Evolutionary conservation across 2,797 vertebrate species (phyloP).

Genomic region (Distichodus sexfasciatus): DNA sequence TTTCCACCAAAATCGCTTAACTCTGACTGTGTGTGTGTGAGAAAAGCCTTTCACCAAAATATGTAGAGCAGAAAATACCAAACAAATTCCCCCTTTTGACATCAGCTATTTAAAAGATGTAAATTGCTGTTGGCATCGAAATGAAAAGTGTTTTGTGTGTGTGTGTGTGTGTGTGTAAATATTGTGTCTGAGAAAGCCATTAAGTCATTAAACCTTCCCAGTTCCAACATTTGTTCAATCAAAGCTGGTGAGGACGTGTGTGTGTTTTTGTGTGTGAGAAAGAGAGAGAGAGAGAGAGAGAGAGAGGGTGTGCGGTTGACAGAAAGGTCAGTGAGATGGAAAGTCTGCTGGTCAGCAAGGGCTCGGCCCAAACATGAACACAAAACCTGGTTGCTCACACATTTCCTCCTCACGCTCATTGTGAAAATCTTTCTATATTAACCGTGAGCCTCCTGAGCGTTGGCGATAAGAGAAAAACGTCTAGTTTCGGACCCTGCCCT

Average conservation of each 20-base stretch:
- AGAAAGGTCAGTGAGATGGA: slow-evolving; percentile 4
- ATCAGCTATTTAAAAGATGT: too few relatives aligned
- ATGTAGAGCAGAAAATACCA: too few relatives aligned
- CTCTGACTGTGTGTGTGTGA: too few relatives aligned
- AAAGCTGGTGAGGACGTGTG: slow-evolving; percentile 28
- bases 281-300: slow-evolving; percentile 5
- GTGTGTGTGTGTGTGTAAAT: too few relatives aligned
- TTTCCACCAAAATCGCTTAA: too few relatives aligned
- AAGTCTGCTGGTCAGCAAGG: slow-evolving; percentile 1
- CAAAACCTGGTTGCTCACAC: neutral
- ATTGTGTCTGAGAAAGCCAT: too few relatives aligned
- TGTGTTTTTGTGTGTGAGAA: slow-evolving; percentile 1
- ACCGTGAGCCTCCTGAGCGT: neutral
- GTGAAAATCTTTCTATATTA: neutral
- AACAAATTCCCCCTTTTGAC: too few relatives aligned
- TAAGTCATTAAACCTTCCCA: slow-evolving; percentile 12
- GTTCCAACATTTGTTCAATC: slow-evolving; percentile 24
- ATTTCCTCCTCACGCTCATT: neutral
- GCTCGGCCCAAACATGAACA: neutral
- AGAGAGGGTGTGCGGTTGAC: slow-evolving; percentile 2
- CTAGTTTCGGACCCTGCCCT: slow-evolving; percentile 25
- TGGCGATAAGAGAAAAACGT: slow-evolving; percentile 25
- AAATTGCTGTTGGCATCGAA: too few relatives aligned
- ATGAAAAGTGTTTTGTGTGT: too few relatives aligned
- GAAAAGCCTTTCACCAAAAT: too few relatives aligned